Percentiles rank a stretch among this genome's conserved stretches.
Evolutionary conservation across 2,888 invertebrate species (phyloP).

Genomic region (Drosophila robusta): DNA sequence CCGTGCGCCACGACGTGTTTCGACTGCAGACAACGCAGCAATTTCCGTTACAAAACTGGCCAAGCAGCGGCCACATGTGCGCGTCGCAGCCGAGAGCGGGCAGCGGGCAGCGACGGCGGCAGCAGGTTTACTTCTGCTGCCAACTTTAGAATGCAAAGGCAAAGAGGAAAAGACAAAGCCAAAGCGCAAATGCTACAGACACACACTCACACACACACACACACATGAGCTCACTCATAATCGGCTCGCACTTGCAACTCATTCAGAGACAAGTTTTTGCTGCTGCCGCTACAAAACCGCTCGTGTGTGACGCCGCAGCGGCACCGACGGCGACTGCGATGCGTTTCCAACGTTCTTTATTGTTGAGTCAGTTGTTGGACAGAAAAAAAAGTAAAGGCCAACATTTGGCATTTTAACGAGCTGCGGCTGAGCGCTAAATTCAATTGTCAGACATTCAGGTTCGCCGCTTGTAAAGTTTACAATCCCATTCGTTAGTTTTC

Average conservation of each 20-base stretch:
- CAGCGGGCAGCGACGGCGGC: constrained; percentile 25
- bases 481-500: constrained; percentile 5
- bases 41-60: constrained; percentile 78
- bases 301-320: constrained; percentile 64
- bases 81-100: constrained; percentile 8
- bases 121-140: constrained; percentile 59
- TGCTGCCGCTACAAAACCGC: constrained; percentile 39
- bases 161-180: constrained; percentile 42
- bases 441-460: constrained; percentile 24
- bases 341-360: constrained; percentile 37
- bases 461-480: constrained; percentile 6
- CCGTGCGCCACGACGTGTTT: constrained; percentile 51
- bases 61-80: constrained; percentile 52
- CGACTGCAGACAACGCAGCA: constrained; percentile 60
- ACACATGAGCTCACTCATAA: constrained; percentile 27
- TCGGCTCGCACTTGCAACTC: constrained; percentile 35
- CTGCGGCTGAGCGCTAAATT: constrained; percentile 22
- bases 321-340: constrained; percentile 13
- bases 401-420: constrained; percentile 65
- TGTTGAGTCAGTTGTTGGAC: constrained; percentile 24
- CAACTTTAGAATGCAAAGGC: constrained; percentile 60
- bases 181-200: constrained; percentile 46
- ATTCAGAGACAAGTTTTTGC: constrained; percentile 44
- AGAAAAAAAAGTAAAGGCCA: constrained; percentile 53
- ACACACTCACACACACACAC: constrained; percentile 30